phyloP scores from a whole-genome alignment of 1,140 invertebrate species.

The Heterodera schachtii region DNA sequence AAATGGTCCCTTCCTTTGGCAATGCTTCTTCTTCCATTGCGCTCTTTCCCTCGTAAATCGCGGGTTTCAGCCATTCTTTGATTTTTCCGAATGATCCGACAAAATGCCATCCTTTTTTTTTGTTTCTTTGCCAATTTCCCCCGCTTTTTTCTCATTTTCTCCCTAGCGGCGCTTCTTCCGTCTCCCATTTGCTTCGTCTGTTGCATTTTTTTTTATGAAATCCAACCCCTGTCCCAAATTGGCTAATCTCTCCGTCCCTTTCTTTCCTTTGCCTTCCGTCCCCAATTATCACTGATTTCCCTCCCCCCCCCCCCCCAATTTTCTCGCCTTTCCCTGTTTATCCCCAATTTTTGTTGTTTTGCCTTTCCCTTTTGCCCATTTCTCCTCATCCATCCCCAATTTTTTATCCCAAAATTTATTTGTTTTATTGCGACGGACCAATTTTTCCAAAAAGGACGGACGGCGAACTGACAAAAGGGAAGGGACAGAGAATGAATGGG shows the following conservation, averaged over 20 bases:
- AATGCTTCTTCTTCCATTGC: no score
- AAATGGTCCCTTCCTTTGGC: no score
- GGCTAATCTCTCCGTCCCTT: background rate
- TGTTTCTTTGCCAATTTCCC: no score
- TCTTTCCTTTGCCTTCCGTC: background rate
- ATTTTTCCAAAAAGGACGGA: background rate
- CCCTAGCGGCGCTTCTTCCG: no score
- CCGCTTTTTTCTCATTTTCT: no score
- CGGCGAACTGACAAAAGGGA: no score
- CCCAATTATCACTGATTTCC: background rate
- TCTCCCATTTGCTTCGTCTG: background rate
- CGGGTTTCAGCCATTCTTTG: no score
- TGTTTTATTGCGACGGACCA: background rate
- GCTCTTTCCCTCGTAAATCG: no score
- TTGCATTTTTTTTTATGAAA: background rate
- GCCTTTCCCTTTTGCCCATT: background rate
- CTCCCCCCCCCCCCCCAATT: background rate
- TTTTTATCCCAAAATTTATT: background rate
- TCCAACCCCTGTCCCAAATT: no score
- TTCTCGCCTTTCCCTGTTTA: background rate
- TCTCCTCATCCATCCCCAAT: background rate
- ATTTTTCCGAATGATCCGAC: no score
- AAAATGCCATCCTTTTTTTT: no score
- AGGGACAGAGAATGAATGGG: background rate
- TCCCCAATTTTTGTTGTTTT: background rate